Evolutionary conservation across 2,797 vertebrate genomes (phyloP).

Genomic region (Aselliscus stoliczkanus): DNA sequence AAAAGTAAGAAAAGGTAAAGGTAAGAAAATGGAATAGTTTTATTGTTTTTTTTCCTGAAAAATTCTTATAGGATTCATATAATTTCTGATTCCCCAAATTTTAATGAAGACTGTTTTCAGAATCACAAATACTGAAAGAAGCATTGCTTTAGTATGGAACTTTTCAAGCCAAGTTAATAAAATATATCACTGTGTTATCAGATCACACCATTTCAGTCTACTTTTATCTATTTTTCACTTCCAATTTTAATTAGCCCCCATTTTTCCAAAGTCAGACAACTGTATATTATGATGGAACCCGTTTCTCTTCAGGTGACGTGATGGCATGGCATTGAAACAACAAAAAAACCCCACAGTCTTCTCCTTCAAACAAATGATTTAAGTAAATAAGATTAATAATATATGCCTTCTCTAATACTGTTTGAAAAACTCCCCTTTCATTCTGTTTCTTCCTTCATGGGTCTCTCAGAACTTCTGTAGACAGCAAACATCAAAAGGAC

Average conservation of each 20-base stretch:
- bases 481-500: slow-evolving; percentile 66
- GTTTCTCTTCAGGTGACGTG: background rate
- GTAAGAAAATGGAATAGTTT: slow-evolving; percentile 52
- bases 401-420: slow-evolving; percentile 1
- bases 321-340: background rate
- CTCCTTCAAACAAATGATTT: slow-evolving; percentile 15
- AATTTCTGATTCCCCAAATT: slow-evolving; percentile 59
- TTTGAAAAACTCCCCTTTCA: slow-evolving; percentile 37
- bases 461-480: slow-evolving; percentile 56
- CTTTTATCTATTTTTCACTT: slow-evolving; percentile 29
- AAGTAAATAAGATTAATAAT: slow-evolving; percentile 52
- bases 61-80: background rate
- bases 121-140: slow-evolving; percentile 64
- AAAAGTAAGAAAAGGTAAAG: slow-evolving; percentile 51
- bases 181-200: background rate
- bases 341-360: background rate
- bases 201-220: background rate
- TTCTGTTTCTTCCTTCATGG: slow-evolving; percentile 47
- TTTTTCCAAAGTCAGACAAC: background rate
- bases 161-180: slow-evolving; percentile 18
- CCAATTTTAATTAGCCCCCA: background rate
- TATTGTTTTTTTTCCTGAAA: slow-evolving; percentile 23
- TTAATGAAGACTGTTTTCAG: slow-evolving; percentile 65
- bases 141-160: background rate
- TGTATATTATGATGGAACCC: background rate